Evolutionary conservation across 2,888 invertebrate genomes (phyloP).

Genomic region (Erebia aethiops): DNA sequence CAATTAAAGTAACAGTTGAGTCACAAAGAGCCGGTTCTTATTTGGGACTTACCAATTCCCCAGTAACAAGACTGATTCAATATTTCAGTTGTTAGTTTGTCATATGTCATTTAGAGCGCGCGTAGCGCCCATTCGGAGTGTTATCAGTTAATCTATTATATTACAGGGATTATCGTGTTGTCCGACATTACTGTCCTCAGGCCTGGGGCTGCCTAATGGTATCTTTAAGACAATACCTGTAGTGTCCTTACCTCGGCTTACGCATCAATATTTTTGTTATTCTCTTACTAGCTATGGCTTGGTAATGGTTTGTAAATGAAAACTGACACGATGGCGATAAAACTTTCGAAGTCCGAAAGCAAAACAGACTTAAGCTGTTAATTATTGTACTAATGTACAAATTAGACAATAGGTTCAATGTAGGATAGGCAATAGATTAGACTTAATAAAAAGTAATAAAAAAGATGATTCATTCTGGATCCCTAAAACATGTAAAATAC

Average conservation of each 20-base stretch:
- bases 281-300: no score
- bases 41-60: slow-evolving; percentile 21
- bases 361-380: no score
- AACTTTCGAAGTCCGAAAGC: no score
- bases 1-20: slow-evolving; percentile 6
- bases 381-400: no score
- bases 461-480: not conserved
- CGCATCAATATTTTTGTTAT: no score
- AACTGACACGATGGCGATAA: no score
- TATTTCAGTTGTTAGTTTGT: not conserved
- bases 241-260: no score
- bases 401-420: no score
- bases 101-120: not conserved
- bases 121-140: not conserved
- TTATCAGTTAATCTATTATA: slow-evolving; percentile 5
- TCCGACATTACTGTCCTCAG: slow-evolving; percentile 3
- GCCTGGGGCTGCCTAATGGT: not conserved
- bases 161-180: not conserved
- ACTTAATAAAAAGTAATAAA: no score
- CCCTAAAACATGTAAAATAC: not conserved
- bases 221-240: not conserved
- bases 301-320: no score
- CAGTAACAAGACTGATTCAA: not conserved
- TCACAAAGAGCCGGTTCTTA: slow-evolving; percentile 17
- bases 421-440: no score